Conservation (phyloP, 1,140 invertebrate genomes). For the Lepidostoma basale region DNA sequence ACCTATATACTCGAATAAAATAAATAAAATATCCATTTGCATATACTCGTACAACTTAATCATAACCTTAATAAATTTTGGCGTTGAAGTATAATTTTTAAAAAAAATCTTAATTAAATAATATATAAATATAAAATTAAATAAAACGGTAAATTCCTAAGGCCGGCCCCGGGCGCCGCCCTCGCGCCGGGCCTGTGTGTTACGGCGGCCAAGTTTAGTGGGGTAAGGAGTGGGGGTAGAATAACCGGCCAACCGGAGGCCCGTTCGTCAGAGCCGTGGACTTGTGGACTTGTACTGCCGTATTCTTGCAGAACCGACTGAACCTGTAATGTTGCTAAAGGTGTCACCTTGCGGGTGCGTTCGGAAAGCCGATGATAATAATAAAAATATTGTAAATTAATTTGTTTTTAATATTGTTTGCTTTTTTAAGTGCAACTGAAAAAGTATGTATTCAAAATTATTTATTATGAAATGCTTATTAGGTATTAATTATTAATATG, state of each 20-base stretch:
- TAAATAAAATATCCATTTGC: no score
- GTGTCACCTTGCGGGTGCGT: conserved; percentile 31
- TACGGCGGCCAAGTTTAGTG: conserved; percentile 20
- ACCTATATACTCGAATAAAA: no score
- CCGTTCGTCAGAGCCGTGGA: not conserved
- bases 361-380: not conserved
- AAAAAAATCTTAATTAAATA: no score
- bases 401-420: no score
- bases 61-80: no score
- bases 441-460: no score
- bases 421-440: no score
- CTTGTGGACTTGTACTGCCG: conserved; percentile 22
- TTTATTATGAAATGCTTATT: no score
- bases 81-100: no score
- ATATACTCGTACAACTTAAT: no score
- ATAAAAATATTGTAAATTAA: not conserved
- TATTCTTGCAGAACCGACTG: conserved; percentile 32
- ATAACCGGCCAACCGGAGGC: conserved; percentile 21
- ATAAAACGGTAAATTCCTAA: not conserved
- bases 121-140: not conserved
- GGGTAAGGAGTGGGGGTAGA: conserved; percentile 13
- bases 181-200: conserved; percentile 2
- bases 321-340: conserved; percentile 35
- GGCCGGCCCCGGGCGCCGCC: not conserved
- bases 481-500: no score